phyloP scores from a whole-genome alignment of 2,113 vertebrate species.

The Ptyas mucosa region DNA sequence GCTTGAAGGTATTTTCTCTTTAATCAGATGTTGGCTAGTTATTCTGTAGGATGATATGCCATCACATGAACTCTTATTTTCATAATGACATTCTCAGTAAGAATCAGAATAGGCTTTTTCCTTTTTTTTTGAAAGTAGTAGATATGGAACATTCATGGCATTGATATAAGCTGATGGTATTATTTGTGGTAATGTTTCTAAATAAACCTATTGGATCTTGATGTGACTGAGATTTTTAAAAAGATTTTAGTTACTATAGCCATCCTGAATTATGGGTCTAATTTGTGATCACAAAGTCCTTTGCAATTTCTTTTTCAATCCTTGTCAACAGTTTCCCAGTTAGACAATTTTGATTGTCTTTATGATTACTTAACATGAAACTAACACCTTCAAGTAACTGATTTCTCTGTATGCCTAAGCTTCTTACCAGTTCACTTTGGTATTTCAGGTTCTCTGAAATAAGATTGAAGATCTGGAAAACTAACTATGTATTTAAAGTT shows the following conservation, averaged over 20 bases:
- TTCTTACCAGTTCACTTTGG: not conserved
- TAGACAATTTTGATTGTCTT: not conserved
- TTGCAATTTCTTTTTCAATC: not conserved
- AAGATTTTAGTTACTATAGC: not conserved
- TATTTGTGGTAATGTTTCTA: not conserved
- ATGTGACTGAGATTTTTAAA: not conserved
- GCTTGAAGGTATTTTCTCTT: not conserved
- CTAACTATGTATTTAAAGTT: not conserved
- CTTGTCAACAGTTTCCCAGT: not conserved
- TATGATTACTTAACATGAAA: not conserved
- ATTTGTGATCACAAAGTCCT: not conserved
- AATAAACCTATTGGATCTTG: not conserved
- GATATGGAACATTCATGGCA: not conserved
- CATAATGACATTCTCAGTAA: not conserved
- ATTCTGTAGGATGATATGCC: not conserved
- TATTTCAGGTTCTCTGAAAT: not conserved
- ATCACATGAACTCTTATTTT: not conserved
- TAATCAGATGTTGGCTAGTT: not conserved
- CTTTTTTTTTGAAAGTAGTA: not conserved
- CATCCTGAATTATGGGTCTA: not conserved
- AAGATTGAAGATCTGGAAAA: not conserved
- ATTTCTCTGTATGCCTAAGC: not conserved
- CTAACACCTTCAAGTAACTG: not conserved
- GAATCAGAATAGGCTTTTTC: not conserved
- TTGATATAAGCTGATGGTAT: not conserved